Evolutionary conservation across 2,888 invertebrate genomes (phyloP), one percentile per base, ranked within the genome.

Genomic region (Polietes domitor): DNA sequence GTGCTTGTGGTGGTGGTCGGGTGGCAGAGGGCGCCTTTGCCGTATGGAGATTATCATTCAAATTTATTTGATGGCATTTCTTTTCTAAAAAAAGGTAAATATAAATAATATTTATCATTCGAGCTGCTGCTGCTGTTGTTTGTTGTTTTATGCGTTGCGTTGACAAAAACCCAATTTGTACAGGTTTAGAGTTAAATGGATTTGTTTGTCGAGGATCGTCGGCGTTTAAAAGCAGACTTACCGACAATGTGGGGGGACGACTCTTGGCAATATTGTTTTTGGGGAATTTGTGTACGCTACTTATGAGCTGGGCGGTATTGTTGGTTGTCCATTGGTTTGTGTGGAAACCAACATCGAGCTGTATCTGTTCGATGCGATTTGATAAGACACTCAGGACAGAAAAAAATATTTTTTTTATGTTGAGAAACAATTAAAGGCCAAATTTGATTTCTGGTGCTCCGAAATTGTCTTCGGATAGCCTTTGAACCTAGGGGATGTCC

Each of bases 51-150:
- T 71, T 71, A 71, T 28, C 53, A 71, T 71, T 53, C 19, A 71
- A 71, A 71, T 71, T 28, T 71, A 53, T 61, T 61, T 61, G 61
- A 61, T 28, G 61, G 17, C 12, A 61, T 61, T 28, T 61, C 6
- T n/a, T 47, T 3, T 47, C 2, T 28, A 15, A 28, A 61, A 53
- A 26, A 32, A 32, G 50, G 50, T 71, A 24, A 61, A 61, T 61
- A 61, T 61, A 71, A 53, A 71, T 53, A 71, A 71, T 71, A 71
- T 71, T 71, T 71, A 70, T 70, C 50, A 32, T 28, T n/a, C 9
- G 17, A 71, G 71, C 32, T 32, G 47, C 1, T 50, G 28, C 15
- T 70, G 47, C 28, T 53, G 26, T 19, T 68, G 15, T 43, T 68
- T n/a, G 41, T 43, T 68, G 68, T 70, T 26, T 58, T 58, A 41